Evolutionary conservation across 2,888 invertebrate species (phyloP).

Genomic region (Dendrolimus houi): DNA sequence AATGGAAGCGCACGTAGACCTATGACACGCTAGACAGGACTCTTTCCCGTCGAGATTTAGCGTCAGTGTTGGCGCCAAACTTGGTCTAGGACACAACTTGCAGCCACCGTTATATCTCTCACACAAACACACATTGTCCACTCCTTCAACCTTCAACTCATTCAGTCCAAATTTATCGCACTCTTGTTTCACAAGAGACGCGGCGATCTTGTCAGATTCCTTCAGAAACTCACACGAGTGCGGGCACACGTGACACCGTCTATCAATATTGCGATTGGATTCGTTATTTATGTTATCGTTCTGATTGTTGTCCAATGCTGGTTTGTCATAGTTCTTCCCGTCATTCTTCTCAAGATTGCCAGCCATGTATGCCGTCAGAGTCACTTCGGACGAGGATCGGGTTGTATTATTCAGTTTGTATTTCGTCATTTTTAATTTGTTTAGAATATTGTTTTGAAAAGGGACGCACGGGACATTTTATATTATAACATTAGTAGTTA

Average conservation of each 20-base stretch:
- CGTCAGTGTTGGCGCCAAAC: slow-evolving; percentile 35
- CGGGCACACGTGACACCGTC: slow-evolving; percentile 44
- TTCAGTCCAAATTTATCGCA: slow-evolving; percentile 53
- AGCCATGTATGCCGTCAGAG: slow-evolving; percentile 62
- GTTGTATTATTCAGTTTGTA: slow-evolving; percentile 70
- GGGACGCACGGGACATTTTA: slow-evolving; percentile 57
- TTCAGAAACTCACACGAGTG: slow-evolving; percentile 45
- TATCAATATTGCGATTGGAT: slow-evolving; percentile 44
- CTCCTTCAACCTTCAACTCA: slow-evolving; percentile 54
- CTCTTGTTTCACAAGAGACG: slow-evolving; percentile 45
- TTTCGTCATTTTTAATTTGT: slow-evolving; percentile 63
- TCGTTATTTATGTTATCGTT: slow-evolving; percentile 42
- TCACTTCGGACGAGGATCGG: slow-evolving; percentile 56
- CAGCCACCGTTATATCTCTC: slow-evolving; percentile 66
- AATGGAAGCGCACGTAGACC: slow-evolving; percentile 34
- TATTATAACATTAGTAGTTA: slow-evolving; percentile 10
- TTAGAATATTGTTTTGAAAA: slow-evolving; percentile 53
- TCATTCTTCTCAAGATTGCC: slow-evolving; percentile 42
- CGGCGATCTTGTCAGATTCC: slow-evolving; percentile 42
- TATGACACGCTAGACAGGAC: slow-evolving; percentile 43
- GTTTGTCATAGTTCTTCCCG: slow-evolving; percentile 30
- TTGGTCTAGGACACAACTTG: slow-evolving; percentile 55
- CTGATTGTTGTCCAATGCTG: slow-evolving; percentile 42
- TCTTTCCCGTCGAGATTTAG: slow-evolving; percentile 41
- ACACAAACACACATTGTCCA: slow-evolving; percentile 57